Percentiles rank a stretch among this genome's conserved stretches.
These are phyloP conservation scores for Poecile atricapillus DNA, from an alignment of 2,113 vertebrate genomes.

Conservation along the genomic window DNA sequence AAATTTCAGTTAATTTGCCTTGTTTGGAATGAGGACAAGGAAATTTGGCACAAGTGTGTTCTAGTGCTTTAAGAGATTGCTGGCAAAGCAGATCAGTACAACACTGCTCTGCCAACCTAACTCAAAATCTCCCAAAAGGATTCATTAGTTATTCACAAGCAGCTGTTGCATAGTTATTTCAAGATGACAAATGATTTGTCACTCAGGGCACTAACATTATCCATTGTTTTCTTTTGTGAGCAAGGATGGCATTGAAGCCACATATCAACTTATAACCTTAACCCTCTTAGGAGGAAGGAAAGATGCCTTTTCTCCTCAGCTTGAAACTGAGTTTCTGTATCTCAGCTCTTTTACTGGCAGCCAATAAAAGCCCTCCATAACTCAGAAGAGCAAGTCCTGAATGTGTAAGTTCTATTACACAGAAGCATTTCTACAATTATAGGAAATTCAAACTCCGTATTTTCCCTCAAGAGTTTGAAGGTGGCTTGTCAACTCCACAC, in stretches of 20 bases:
- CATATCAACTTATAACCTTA: neutral
- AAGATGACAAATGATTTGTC: neutral
- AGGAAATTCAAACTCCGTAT: neutral
- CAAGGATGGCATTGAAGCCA: neutral
- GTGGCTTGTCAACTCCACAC: neutral
- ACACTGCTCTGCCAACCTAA: neutral
- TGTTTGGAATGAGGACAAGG: neutral
- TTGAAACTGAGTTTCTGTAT: neutral
- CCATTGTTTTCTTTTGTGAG: neutral
- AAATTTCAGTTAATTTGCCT: neutral
- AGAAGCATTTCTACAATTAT: neutral
- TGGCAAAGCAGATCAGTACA: neutral
- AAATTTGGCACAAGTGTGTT: neutral
- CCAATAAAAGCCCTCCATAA: neutral
- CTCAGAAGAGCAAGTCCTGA: neutral
- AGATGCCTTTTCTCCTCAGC: neutral
- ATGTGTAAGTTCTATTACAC: neutral
- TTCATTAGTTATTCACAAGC: slow-evolving; percentile 24
- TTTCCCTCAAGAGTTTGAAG: neutral
- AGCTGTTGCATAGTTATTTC: neutral
- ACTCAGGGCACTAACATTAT: neutral
- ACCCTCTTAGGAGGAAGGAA: neutral
- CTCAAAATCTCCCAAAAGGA: neutral
- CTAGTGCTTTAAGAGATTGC: neutral
- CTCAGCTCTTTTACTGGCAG: neutral